A percentile compares a stretch with the other conserved stretches of the same genome.
These are phyloP conservation scores for Nixonia krombeini DNA, from an alignment of 1,140 invertebrate genomes.

Conservation along the genomic window DNA sequence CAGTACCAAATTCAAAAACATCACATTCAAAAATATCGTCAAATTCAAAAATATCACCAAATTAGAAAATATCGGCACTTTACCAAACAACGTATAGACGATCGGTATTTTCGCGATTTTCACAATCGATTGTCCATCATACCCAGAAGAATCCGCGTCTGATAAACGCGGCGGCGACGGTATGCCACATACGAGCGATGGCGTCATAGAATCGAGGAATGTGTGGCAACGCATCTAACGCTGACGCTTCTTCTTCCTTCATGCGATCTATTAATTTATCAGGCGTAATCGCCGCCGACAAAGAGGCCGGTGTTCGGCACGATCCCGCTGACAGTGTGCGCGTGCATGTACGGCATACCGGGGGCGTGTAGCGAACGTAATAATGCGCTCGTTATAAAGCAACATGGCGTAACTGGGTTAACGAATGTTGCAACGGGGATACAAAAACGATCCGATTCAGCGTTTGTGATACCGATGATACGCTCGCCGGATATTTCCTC, in stretches of 20 bases:
- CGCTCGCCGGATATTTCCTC: background rate
- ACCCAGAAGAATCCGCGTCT: too few relatives aligned
- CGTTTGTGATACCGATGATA: constrained; percentile 6
- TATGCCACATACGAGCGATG: background rate
- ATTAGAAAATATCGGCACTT: too few relatives aligned
- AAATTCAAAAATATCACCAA: too few relatives aligned
- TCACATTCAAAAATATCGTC: too few relatives aligned
- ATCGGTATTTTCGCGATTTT: too few relatives aligned
- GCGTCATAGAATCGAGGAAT: background rate
- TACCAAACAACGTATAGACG: too few relatives aligned
- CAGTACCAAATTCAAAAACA: too few relatives aligned
- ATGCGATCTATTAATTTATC: constrained; percentile 10
- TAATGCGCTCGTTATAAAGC: constrained; percentile 38
- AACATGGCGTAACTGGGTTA: constrained; percentile 53
- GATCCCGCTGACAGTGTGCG: background rate
- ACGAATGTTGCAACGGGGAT: constrained; percentile 19
- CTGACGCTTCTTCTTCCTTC: constrained; percentile 2
- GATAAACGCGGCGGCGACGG: too few relatives aligned
- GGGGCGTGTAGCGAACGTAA: constrained; percentile 17
- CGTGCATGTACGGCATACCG: background rate
- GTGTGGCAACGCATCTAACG: background rate
- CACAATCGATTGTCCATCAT: too few relatives aligned
- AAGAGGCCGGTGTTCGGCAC: constrained; percentile 41
- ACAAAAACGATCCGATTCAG: constrained; percentile 30
- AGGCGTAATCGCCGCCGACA: constrained; percentile 35